Base-by-base conservation (phyloP, 2,888 invertebrate species). In the Myopa testacea region DNA sequence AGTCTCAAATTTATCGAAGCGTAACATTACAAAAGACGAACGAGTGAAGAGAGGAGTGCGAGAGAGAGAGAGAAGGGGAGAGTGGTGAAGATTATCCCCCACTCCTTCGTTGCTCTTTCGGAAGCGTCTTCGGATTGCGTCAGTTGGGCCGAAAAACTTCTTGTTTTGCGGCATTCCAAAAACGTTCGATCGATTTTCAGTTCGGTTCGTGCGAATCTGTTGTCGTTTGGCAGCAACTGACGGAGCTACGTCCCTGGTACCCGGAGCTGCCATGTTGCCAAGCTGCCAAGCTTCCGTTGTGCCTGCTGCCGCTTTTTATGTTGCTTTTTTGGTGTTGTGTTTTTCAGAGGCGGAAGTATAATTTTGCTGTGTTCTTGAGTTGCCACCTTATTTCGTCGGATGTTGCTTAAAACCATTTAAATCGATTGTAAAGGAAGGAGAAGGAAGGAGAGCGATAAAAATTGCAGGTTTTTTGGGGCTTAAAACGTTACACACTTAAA, bases 1-100 rank as follows among this genome's bases (percentile, higher is more conserved):
- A 82, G 82, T 82, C 81, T 81, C 78, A 80, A 85, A 85, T 86
- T 86, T 86, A 86, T 86, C 86, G 86, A 86, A 84, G 87, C 82
- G 84, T 86, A 86, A 84, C 83, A 82, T 83, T 81, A 83, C 26
- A 71, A 72, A 37, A 37, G 40, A n/a, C 19, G 40, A 19, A 26
- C 26, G 50, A 12, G 19, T 45, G 45, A 6, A 19, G 16, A 6
- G 16, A 45, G 45, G 50, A 12, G 69, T 5, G 38, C 40, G 4
- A 19, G 4, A 4, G 19, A 62, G 12, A 26, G 62, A 16, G 34
- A 1, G 26, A 3, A 12, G 62, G 5, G 34, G 34, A 19, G 10
- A 34, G 19, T 19, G 62, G 19, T 5, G 58, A 19, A 26, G 62
- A 14, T n/a, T 58, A 58, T n/a, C n/a, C 62, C 19, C 26, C 12